Evolutionary conservation across 1,140 invertebrate genomes (phyloP), one percentile per base, ranked within the genome.

Genomic region (Battus philenor): DNA sequence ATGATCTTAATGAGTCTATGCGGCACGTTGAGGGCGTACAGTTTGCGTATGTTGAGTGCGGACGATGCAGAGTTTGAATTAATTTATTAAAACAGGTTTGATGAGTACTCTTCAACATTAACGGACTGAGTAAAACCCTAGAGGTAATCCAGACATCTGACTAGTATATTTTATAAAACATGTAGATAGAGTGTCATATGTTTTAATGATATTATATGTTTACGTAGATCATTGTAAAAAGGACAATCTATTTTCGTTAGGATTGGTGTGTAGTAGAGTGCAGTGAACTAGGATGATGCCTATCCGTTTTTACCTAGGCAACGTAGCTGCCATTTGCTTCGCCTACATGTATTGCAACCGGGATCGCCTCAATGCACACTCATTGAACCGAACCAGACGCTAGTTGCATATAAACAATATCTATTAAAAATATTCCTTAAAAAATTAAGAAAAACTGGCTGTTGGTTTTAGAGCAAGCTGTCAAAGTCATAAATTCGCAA

Each of bases 261-360:
- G 16, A 9, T 27, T 4, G 24, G 18, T 6, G 6, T 3, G 6
- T 6, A 8, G 24, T 9, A 27, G 24, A 49, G 32, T 12, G n/a
- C 32, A 56, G 44, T 63, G 66, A 69, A 61, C 59, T 55, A 61
- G 59, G 63, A 55, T 44, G 43, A 54, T 59, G 53, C 45, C 44
- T 50, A 38, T 54, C 43, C 55, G 58, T 58, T 66, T 70, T 71
- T 69, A 71, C 65, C 54, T 50, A 52, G 48, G 38, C 47, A 55
- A 54, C 52, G 59, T 50, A 65, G 53, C 47, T 56, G 58, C 56
- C 58, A 60, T 73, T 69, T 63, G 54, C 54, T 70, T 61, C 71
- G 64, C 63, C 68, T 72, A 72, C 56, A 20, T 59, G 60, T 49
- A 53, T 54, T 57, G 59, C 60, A 60, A 44, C 54, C 53, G 48